These are phyloP conservation scores for Eristalis arbustorum DNA, from an alignment of 2,888 invertebrate genomes.

Conservation along the genomic window DNA sequence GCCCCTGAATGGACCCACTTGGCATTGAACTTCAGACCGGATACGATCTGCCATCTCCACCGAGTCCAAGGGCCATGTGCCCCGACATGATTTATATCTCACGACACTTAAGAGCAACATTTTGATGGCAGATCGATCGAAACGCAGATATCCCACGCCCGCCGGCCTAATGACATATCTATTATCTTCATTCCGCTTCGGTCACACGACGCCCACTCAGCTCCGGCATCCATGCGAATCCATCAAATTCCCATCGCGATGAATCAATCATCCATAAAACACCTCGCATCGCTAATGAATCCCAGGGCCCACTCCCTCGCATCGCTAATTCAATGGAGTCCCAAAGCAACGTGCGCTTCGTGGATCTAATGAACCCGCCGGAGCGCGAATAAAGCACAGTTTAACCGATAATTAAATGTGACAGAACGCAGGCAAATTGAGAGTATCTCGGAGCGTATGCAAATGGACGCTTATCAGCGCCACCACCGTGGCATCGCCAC, in stretches of 20 bases:
- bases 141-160: background rate
- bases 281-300: background rate
- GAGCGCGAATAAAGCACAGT: background rate
- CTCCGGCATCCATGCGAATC: background rate
- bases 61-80: background rate
- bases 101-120: background rate
- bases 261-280: background rate
- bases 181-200: too few relatives aligned
- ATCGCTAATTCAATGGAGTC: background rate
- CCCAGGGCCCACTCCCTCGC: background rate
- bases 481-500: slow-evolving; percentile 6
- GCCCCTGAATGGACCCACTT: too few relatives aligned
- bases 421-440: slow-evolving; percentile 15
- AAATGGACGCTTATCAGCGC: background rate
- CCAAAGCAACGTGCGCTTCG: background rate
- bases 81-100: background rate
- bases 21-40: background rate
- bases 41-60: background rate
- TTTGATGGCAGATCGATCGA: background rate
- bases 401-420: slow-evolving; percentile 32
- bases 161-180: too few relatives aligned
- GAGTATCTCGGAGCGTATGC: background rate
- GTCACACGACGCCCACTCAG: background rate
- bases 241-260: background rate
- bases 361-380: slow-evolving; percentile 5